phyloP scores from a whole-genome alignment of 2,888 invertebrate genomes.

The Ichneumoninae sp. region DNA sequence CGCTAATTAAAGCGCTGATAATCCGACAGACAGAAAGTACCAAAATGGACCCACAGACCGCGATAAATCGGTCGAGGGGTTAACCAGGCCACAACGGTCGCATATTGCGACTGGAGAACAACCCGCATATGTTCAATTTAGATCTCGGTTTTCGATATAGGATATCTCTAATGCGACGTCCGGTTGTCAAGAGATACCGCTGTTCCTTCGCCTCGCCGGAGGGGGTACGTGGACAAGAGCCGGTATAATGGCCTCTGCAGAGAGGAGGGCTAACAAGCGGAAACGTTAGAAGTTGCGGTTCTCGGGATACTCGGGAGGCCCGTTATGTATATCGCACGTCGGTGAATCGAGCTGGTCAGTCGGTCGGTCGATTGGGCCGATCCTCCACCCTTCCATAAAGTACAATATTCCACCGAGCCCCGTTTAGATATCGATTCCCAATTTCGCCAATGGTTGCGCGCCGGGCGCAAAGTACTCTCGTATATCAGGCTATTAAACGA shows the following conservation, averaged over 20 bases:
- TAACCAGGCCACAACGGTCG: not conserved
- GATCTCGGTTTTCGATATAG: not conserved
- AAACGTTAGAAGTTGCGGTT: conserved; percentile 12
- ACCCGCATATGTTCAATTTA: conserved; percentile 14
- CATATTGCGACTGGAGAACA: not conserved
- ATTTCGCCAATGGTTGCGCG: conserved; percentile 74
- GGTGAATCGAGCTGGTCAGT: conserved; percentile 7
- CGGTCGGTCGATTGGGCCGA: conserved; percentile 30
- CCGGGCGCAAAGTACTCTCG: conserved; percentile 71
- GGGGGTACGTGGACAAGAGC: not conserved
- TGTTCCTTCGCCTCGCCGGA: not conserved
- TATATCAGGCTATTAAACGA: conserved; percentile 77
- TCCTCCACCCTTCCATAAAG: conserved; percentile 59
- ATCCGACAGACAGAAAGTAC: not conserved
- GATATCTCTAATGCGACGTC: conserved; percentile 12
- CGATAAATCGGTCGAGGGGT: not conserved
- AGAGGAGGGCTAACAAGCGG: conserved; percentile 17
- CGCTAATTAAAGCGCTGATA: not conserved
- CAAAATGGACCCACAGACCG: not conserved
- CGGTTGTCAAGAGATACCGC: conserved; percentile 11
- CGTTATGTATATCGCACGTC: not conserved
- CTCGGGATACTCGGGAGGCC: not conserved
- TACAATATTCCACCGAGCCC: conserved; percentile 69
- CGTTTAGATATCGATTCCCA: conserved; percentile 78
- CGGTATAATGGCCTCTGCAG: conserved; percentile 2